Base-by-base conservation (phyloP, 2,888 invertebrate genomes). In the Lacanobia wlatinum region DNA sequence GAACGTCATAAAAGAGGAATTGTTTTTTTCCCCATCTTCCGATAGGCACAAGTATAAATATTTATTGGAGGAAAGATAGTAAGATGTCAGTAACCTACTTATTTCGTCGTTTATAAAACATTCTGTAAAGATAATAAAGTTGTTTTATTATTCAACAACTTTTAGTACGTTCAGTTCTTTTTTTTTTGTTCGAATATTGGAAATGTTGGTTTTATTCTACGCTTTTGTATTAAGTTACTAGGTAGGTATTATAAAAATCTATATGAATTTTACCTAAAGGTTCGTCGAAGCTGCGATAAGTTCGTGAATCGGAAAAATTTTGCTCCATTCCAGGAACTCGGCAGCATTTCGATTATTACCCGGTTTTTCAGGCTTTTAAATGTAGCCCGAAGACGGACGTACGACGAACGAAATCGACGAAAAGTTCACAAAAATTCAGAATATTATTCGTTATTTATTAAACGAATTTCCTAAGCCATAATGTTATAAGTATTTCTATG, bases 1-100 rank as follows among this genome's bases (percentile, higher is more conserved):
- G 38, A 73, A 71, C 70, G 76, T 83, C 82, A 76, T 84, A 84
- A 85, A 84, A 83, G 50, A 67, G 71, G 83, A 76, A 85, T 81
- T 84, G 84, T 83, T 85, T 74, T 75, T 68, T 68, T 70, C 16
- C 16, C 21, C 60, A 71, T 68, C 53, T 59, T 43, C 40, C 52
- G 53, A 83, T 73, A 76, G 79, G 71, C 76, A 58, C 53, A 75
- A 43, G 53, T 69, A 82, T 84, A 85, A 84, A 84, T 85, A 84
- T 84, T 85, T 85, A 84, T 85, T 82, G 79, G 23, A 23, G 3
- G 5, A 73, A 40, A 69, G 69, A 78, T 82, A 76, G 59, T 73
- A 64, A 68, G 71, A 76, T 69, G 60, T 65, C 70, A 55, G 71
- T 77, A 73, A 76, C 74, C 71, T 83, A 78, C 70, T 84, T 85